Conservation (phyloP, 2,113 vertebrate species). For the Cottus gobio region DNA sequence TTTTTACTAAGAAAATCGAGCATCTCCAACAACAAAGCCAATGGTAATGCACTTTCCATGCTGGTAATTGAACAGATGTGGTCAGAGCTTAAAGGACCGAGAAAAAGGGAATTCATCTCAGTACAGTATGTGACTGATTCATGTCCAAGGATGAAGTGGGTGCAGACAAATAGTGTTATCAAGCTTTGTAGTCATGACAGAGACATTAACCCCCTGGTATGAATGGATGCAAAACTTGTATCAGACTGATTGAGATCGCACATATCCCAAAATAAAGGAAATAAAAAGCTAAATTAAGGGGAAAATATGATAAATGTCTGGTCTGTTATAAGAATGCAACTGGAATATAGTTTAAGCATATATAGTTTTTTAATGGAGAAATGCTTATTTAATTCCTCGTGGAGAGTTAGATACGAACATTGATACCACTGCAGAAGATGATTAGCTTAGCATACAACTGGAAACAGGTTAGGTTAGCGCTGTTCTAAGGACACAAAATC, state of each 20-base stretch:
- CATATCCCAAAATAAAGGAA: background rate
- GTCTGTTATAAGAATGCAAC: background rate
- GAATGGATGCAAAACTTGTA: slow-evolving; percentile 40
- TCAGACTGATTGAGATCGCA: slow-evolving; percentile 24
- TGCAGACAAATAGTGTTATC: slow-evolving; percentile 49
- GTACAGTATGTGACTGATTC: slow-evolving; percentile 69
- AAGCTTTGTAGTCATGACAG: slow-evolving; percentile 52
- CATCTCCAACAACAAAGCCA: slow-evolving; percentile 82
- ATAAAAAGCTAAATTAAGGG: background rate
- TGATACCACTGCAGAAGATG: background rate
- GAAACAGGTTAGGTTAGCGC: background rate
- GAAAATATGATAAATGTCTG: background rate
- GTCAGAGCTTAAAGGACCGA: slow-evolving; percentile 74
- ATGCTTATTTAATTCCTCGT: background rate
- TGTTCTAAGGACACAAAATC: background rate
- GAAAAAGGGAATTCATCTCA: slow-evolving; percentile 69
- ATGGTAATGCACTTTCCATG: slow-evolving; percentile 82
- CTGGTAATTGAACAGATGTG: slow-evolving; percentile 84
- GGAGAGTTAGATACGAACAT: background rate
- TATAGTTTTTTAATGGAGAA: background rate
- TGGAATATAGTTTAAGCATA: background rate
- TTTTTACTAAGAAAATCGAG: slow-evolving; percentile 78
- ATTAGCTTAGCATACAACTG: background rate
- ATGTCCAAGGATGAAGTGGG: slow-evolving; percentile 75
- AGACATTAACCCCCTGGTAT: background rate